Evolutionary conservation across 2,113 vertebrate species (phyloP), one percentile per base, ranked within the genome.

Genomic region (Notarius quadriscutis): DNA sequence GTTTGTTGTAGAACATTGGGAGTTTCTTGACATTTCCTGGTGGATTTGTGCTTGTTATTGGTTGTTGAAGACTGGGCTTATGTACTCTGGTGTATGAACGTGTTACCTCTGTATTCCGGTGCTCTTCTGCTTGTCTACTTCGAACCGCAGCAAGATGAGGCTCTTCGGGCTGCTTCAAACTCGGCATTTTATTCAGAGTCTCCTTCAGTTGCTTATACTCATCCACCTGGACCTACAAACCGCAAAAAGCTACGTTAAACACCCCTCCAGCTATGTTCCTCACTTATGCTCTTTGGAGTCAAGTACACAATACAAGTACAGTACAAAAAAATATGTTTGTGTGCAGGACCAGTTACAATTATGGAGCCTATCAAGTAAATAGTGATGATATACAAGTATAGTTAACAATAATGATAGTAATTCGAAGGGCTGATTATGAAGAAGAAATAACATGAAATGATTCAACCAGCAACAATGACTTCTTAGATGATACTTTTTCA

Each of bases 191-290:
- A 89, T 96, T 95, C 58, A 97, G 94, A 0, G 96, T 95, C 2
- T 98, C 96, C 92, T 96, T 98, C 90, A 99, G 87, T 82, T 97
- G 96, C 87, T 96, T 97, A 93, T 96, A 98, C 90, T 98, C 96
- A 85, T 97, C 95, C 85, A 99, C 96, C 93, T 99, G 98, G 86
- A 93, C 95, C 98, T 99, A 84, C 63, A 74, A 87, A 65, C 87
- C 80, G 89, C 7, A 25, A 22, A 87, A 85, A 83, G 53, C 2
- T n/a, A 60, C 1, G 8, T 84, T 41, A 84, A 58, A 75, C 81
- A 84, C 22, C 0, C 27, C 83, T 77, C 55, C 58, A 78, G 48
- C 74, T 50, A 14, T 34, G 67, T 18, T 34, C 14, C n/a, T 34
- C 69, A 41, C 30, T 41, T 72, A 80, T n/a, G 53, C 12, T 10